Base-by-base conservation (phyloP, 2,797 vertebrate species). In the Atherinosoma microstoma region DNA sequence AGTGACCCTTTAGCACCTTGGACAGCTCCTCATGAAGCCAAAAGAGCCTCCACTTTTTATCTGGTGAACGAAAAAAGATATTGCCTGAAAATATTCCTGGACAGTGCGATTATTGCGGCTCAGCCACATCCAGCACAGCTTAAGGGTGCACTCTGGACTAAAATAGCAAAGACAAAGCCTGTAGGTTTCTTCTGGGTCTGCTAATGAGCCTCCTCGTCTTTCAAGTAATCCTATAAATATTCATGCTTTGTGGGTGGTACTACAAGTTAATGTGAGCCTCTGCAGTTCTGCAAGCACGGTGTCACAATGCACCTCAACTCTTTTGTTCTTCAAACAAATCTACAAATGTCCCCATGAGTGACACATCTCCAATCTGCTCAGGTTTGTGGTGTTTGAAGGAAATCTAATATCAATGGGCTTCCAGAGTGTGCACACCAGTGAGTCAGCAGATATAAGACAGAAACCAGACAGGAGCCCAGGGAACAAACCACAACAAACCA, bases 151-250 rank as follows among this genome's bases (percentile, higher is more conserved):
- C 34, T 51, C 40, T 18, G 65, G 78, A 73, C 49, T 27, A 40
- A 58, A 62, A 69, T 18, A 30, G 18, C 29, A 15, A 57, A 54
- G 35, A 77, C 3, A 27, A 35, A 60, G 45, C 20, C 45, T 63
- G 34, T 13, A 54, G 59, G 18, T 66, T 68, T 73, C 24, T 32
- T 64, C 36, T 2, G 40, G 49, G 4, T 67, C 59, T 67, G 35
- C 53, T 84, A 79, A 84, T 76, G 78, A 87, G 69, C 38, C 63
- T 76, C 62, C 27, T 22, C 2, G 15, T 73, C 64, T 49, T 83
- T 40, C 61, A 20, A 67, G 67, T 76, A 63, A 75, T 69, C 51
- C 30, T 10, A 61, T 79, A 71, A 84, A 77, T 78, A 83, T 85
- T 75, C 70, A 87, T 75, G 12, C 38, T 64, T 10, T 16, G 40